Evolutionary conservation across 2,113 vertebrate genomes (phyloP), one percentile per base, ranked within the genome.

Genomic region (Myrmecobius fasciatus): DNA sequence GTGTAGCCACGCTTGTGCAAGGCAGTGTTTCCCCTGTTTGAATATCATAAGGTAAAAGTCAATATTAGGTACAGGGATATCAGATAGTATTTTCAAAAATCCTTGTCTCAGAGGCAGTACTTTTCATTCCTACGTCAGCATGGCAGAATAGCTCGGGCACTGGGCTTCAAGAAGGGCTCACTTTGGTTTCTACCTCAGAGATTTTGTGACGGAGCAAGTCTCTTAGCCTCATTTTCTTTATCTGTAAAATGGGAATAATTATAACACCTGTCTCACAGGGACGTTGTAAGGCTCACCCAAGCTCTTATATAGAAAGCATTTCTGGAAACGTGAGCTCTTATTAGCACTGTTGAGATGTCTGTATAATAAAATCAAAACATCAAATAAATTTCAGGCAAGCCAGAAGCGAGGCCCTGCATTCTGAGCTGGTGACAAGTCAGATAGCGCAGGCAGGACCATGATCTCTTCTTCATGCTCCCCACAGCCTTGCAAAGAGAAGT

Each of bases 21-120:
- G 53, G 22, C 26, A 12, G 6, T n/a, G 14, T 20, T 75, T 95
- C 49, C 91, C 12, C 91, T 95, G 88, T 43, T 90, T 90, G 89
- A 46, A 83, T 90, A 91, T 92, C 53, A 90, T 10, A 93, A 53
- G 95, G 46, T 53, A 43, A 94, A 95, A 96, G 60, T 67, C 52
- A 5, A n/a, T 49, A 67, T 26, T 96, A 22, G 51, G 47, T 93
- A 83, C 90, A n/a, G 7, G 53, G 51, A 89, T 93, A 56, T 25
- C 93, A 47, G 91, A 94, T 91, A 95, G 92, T 83, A 89, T 46
- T 92, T 1, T 47, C 43, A 94, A 56, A 52, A 60, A 52, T 91
- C 28, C 91, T 92, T 89, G 75, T 90, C 25, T 11, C 31, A 75
- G 46, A 89, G 49, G 94, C 3, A 36, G 11, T 75, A 94, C 89